A percentile compares a stretch with the other conserved stretches of the same genome.
Conservation (phyloP, 1,140 invertebrate genomes). For the Myzus persicae region DNA sequence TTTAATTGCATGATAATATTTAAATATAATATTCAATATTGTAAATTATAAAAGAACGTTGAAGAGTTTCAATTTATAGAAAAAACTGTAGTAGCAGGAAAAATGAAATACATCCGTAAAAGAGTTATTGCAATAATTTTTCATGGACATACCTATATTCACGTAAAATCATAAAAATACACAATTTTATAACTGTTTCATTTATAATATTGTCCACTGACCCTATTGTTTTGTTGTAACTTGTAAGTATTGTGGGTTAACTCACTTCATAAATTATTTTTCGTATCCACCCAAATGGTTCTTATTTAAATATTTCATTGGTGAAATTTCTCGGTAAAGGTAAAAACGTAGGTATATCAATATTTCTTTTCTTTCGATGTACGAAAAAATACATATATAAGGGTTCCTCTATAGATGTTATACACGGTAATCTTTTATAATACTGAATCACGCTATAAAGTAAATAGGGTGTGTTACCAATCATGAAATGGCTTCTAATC, state of each 20-base stretch:
- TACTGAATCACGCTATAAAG: constrained; percentile 54
- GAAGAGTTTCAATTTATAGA: not conserved
- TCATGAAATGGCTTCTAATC: constrained; percentile 56
- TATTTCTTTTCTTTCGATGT: not conserved
- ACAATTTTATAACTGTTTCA: not conserved
- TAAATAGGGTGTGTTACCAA: constrained; percentile 49
- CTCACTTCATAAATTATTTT: not conserved
- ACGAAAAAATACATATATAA: not conserved
- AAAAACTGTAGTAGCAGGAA: not conserved
- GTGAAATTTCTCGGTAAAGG: not conserved
- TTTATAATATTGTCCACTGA: not conserved
- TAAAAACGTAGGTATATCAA: not conserved
- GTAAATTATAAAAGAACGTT: not conserved
- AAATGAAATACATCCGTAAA: not conserved
- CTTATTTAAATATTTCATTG: not conserved
- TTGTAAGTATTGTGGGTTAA: not conserved
- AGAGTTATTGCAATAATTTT: not conserved
- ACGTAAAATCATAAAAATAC: not conserved
- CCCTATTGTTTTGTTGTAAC: not conserved
- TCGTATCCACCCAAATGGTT: not conserved
- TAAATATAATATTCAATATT: not conserved
- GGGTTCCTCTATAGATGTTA: not conserved
- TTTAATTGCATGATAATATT: not conserved
- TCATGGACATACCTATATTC: not conserved
- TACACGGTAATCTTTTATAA: constrained; percentile 40